Conservation (phyloP, 2,797 vertebrate genomes). For the Heliangelus exortis region DNA sequence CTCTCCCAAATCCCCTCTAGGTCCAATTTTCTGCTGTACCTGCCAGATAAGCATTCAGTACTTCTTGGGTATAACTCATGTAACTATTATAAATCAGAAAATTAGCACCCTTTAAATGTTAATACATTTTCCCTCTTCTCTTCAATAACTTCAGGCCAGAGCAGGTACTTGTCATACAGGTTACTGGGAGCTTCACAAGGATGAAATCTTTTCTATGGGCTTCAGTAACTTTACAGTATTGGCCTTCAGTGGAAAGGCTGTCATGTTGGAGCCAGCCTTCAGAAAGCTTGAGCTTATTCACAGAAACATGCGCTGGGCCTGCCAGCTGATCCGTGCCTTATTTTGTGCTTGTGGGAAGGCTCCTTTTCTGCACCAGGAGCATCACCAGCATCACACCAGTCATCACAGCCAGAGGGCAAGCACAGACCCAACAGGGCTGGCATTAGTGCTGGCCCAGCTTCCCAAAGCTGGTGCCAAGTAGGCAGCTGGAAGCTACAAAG, state of each 20-base stretch:
- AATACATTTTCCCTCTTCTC: neutral
- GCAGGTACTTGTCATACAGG: neutral
- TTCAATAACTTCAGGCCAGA: neutral
- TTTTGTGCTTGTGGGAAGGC: neutral
- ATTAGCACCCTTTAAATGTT: neutral
- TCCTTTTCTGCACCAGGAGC: neutral
- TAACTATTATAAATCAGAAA: neutral
- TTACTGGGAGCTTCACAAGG: neutral
- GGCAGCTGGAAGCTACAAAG: neutral
- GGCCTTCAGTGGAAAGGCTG: neutral
- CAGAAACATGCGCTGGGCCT: neutral
- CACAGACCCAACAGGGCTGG: neutral
- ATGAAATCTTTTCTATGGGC: neutral
- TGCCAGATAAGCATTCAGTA: neutral
- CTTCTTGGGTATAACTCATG: neutral
- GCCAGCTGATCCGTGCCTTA: neutral
- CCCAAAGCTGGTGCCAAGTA: neutral
- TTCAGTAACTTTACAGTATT: neutral
- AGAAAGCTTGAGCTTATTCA: neutral
- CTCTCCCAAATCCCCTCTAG: neutral
- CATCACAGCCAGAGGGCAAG: neutral
- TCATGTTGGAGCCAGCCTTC: neutral
- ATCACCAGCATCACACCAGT: neutral
- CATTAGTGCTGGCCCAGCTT: neutral
- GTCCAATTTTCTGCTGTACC: neutral